Evolutionary conservation across 2,113 vertebrate genomes (phyloP).

Genomic region (Microcebus murinus): DNA sequence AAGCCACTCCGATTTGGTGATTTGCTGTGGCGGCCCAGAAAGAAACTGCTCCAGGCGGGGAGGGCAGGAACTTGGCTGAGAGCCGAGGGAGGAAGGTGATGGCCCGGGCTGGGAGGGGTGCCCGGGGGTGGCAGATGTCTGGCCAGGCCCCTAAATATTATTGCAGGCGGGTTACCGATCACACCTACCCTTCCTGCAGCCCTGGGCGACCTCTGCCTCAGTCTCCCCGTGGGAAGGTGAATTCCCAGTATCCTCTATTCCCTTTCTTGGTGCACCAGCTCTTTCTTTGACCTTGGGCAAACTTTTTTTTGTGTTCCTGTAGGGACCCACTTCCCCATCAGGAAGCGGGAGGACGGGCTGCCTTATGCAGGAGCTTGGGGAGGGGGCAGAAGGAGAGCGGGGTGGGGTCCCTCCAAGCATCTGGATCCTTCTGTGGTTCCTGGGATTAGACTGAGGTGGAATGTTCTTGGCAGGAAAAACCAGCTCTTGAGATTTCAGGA

Average conservation of each 20-base stretch:
- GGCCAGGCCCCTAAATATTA: neutral
- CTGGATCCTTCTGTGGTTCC: neutral
- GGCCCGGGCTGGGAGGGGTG: neutral
- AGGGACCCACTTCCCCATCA: neutral
- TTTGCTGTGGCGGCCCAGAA: neutral
- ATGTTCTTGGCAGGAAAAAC: neutral
- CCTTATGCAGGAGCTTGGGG: neutral
- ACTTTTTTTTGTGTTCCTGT: neutral
- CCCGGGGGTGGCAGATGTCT: neutral
- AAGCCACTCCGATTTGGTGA: fast-evolving
- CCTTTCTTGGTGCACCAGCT: neutral
- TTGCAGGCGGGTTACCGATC: neutral
- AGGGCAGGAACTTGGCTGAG: neutral
- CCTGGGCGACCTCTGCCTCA: neutral
- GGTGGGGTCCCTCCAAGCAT: neutral
- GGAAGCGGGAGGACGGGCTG: neutral
- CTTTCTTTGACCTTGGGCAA: neutral
- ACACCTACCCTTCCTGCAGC: neutral
- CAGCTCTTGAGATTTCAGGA: neutral
- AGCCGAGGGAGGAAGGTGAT: neutral
- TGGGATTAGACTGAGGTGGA: neutral
- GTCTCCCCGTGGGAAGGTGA: neutral
- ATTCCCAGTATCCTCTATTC: neutral
- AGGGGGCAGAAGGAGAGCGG: neutral
- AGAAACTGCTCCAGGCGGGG: neutral